phyloP scores from a whole-genome alignment of 2,888 invertebrate genomes.

The Heliothis peltigera region DNA sequence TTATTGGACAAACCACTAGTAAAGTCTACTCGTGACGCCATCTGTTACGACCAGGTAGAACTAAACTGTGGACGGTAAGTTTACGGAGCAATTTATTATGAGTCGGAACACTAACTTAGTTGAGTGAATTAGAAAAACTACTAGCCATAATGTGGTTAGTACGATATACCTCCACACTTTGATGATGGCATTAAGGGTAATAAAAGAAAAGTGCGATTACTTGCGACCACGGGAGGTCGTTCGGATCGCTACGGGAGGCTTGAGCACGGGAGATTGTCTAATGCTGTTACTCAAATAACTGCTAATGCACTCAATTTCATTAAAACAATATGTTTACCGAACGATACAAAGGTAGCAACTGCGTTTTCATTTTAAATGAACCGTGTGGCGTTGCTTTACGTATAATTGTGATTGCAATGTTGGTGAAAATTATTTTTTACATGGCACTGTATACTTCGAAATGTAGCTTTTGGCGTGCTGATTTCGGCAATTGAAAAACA shows the following conservation, averaged over 20 bases:
- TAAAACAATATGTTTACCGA: constrained; percentile 54
- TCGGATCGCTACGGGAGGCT: constrained; percentile 72
- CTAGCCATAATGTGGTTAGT: constrained; percentile 59
- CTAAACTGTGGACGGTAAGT: constrained; percentile 48
- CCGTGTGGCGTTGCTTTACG: constrained; percentile 43
- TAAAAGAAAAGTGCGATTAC: constrained; percentile 80
- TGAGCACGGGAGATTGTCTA: constrained; percentile 76
- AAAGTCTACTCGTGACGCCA: constrained; percentile 59
- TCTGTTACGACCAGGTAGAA: constrained; percentile 52
- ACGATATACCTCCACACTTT: constrained; percentile 66
- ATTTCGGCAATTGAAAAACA: neutral
- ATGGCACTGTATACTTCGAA: constrained; percentile 10
- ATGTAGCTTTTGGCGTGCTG: neutral
- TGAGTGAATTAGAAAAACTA: constrained; percentile 66
- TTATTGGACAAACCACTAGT: constrained; percentile 4
- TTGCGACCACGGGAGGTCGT: constrained; percentile 72
- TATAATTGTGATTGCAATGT: constrained; percentile 48
- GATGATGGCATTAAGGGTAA: constrained; percentile 74
- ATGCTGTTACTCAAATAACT: constrained; percentile 78
- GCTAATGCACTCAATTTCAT: constrained; percentile 63
- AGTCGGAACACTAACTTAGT: constrained; percentile 62
- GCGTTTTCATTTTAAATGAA: constrained; percentile 57
- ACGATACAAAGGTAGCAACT: constrained; percentile 49
- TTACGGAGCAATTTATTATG: constrained; percentile 61
- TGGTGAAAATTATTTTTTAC: constrained; percentile 20